phyloP scores from a whole-genome alignment of 2,888 invertebrate genomes.

The Zelleria hepariella region DNA sequence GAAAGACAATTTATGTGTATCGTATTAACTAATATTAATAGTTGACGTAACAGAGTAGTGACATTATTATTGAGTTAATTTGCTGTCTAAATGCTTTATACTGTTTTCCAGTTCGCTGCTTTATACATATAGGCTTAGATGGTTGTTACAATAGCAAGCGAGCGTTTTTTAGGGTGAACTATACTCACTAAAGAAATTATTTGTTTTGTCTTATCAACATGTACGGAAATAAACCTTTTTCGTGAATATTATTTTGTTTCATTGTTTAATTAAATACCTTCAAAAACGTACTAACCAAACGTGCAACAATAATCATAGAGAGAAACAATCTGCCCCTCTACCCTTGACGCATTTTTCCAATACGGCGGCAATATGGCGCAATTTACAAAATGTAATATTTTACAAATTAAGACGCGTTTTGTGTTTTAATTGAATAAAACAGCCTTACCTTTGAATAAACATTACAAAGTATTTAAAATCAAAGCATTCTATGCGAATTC shows the following conservation, averaged over 20 bases:
- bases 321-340: too few species aligned
- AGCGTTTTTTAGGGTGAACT: slow-evolving; percentile 47
- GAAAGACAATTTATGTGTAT: not conserved
- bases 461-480: too few species aligned
- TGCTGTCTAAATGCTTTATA: slow-evolving; percentile 37
- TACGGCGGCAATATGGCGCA: too few species aligned
- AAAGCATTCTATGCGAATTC: too few species aligned
- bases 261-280: not conserved
- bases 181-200: slow-evolving; percentile 50
- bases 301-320: too few species aligned
- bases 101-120: too few species aligned
- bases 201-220: slow-evolving; percentile 56
- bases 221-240: slow-evolving; percentile 56
- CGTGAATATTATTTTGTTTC: not conserved
- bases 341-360: too few species aligned
- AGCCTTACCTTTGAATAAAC: too few species aligned
- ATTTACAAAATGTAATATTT: too few species aligned
- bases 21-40: too few species aligned
- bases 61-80: slow-evolving; percentile 2
- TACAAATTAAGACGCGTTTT: too few species aligned
- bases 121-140: slow-evolving; percentile 47
- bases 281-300: not conserved
- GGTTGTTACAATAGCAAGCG: slow-evolving; percentile 29
- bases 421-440: too few species aligned
- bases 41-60: not conserved